Evolutionary conservation across 1,140 invertebrate genomes (phyloP).

Genomic region (Metopolophium dirhodum): DNA sequence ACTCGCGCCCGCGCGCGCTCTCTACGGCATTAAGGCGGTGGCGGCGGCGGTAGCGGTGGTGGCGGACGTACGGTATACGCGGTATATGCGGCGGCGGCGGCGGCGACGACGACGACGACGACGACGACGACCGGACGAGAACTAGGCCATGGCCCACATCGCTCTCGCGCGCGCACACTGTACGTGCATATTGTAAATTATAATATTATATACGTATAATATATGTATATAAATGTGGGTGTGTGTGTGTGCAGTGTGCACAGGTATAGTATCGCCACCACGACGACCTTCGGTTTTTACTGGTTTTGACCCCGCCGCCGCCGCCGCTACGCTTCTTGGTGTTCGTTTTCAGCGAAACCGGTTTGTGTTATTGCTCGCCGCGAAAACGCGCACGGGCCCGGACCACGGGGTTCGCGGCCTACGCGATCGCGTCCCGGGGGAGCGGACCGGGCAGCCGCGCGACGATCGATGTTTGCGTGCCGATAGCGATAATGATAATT

Average conservation of each 20-base stretch:
- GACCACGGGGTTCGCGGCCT: not conserved
- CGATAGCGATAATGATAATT: not conserved
- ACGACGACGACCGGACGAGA: slow-evolving; percentile 7
- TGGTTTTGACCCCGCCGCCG: slow-evolving; percentile 53
- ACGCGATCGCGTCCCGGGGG: no score
- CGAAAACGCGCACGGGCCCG: slow-evolving; percentile 10
- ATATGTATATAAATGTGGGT: not conserved
- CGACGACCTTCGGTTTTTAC: slow-evolving; percentile 50
- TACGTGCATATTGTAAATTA: slow-evolving; percentile 10
- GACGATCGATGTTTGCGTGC: slow-evolving; percentile 6
- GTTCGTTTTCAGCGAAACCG: slow-evolving; percentile 2
- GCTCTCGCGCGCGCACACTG: not conserved
- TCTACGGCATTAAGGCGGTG: not conserved
- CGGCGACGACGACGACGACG: not conserved
- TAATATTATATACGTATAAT: not conserved
- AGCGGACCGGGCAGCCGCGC: not conserved
- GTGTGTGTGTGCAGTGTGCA: not conserved
- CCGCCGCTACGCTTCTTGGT: not conserved
- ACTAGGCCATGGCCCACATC: slow-evolving; percentile 57
- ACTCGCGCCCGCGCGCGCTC: not conserved
- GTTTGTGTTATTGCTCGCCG: not conserved
- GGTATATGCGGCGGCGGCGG: not conserved
- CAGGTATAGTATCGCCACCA: not conserved
- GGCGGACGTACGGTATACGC: not conserved
- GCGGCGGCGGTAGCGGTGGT: no score